These are phyloP conservation scores for Syrista parreyssii DNA, from an alignment of 2,888 invertebrate species.

Conservation along the genomic window DNA sequence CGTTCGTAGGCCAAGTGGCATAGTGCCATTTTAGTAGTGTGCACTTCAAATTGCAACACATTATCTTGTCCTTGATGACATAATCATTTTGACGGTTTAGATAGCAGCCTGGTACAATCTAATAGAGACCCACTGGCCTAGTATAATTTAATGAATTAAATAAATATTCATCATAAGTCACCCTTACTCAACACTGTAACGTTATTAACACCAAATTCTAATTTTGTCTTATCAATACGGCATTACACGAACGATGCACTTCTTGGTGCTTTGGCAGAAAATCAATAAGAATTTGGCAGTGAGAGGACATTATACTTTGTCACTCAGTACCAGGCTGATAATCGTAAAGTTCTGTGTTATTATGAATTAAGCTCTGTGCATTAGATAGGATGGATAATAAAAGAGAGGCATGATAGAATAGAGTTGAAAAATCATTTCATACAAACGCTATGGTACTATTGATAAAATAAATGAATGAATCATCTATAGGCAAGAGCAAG, in stretches of 20 bases:
- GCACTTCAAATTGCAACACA: constrained; percentile 12
- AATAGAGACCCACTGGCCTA: background rate
- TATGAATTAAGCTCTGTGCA: background rate
- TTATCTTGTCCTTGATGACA: constrained; percentile 15
- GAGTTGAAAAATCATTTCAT: background rate
- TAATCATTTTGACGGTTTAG: constrained; percentile 17
- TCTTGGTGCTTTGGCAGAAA: constrained; percentile 2
- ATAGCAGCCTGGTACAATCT: background rate
- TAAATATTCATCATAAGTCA: background rate
- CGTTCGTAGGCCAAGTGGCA: constrained; percentile 49
- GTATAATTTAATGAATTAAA: background rate
- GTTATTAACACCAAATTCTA: background rate
- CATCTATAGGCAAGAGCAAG: constrained; percentile 90
- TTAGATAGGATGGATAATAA: background rate
- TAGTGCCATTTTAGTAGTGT: constrained; percentile 42
- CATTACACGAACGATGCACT: background rate
- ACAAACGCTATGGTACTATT: background rate
- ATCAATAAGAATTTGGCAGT: constrained; percentile 12
- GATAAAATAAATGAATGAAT: constrained; percentile 11
- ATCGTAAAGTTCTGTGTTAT: background rate
- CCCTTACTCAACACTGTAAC: background rate
- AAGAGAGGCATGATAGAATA: background rate
- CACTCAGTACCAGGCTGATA: background rate
- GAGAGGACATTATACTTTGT: background rate
- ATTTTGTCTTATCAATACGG: background rate